Base-by-base conservation (phyloP, 2,113 vertebrate species). In the Syngnathus floridae region DNA sequence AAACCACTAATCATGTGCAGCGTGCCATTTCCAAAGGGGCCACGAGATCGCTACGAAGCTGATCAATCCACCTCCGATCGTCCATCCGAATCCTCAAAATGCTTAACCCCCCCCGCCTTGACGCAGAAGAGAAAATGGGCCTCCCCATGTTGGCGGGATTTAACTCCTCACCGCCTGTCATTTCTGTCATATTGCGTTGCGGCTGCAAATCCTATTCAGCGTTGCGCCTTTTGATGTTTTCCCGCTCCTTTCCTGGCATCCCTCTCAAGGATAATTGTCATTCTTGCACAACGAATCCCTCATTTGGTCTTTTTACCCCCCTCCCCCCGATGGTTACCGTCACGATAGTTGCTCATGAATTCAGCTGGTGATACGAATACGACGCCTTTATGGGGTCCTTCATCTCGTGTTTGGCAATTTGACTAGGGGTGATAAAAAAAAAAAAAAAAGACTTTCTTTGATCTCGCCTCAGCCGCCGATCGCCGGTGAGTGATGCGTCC, bases 171-270 rank as follows among this genome's bases (percentile, higher is more conserved):
- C 54, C 17, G 7, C 12, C 17, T 56, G 54, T 56, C 54, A 56
- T 35, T 56, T 56, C 54, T 56, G 48, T 51, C 48, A 21, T 21
- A 51, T 21, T n/a, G 48, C 5, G 19, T n/a, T 51, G 7, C 3
- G 7, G 54, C 54, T 35, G 14, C 3, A 56, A 56, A 56, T 36
- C 54, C 54, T 14, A 35, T 35, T 56, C 26, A 16, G 26, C 26
- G 12, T 56, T 31, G 12, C 54, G 54, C 54, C 54, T 56, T 56
- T 56, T 56, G 54, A 56, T 35, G 54, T 36, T 35, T 54, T 56
- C 11, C 10, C 51, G 21, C 11, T 54, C 51, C 51, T 13, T 54
- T 54, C 26, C 54, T 35, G 54, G 54, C 54, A 56, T 35, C 54
- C 54, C 7, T 16, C 26, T 35, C 54, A 16, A 31, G 14, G 54